Base-by-base conservation (phyloP, 2,113 vertebrate species). In the Theristicus caerulescens region DNA sequence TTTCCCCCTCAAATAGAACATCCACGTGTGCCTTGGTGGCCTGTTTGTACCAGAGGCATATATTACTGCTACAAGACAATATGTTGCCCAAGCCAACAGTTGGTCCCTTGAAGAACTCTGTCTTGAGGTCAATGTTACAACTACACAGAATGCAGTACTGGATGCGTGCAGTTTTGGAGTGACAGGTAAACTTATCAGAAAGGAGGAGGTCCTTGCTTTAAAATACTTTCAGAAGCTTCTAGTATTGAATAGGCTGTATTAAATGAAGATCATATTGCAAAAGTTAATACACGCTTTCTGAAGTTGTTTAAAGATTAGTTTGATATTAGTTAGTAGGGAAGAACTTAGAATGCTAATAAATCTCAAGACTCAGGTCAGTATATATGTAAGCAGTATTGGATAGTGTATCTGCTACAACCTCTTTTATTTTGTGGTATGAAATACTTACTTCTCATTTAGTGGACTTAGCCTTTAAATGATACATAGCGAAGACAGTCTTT, bases 91-190 rank as follows among this genome's bases (percentile, higher is more conserved):
- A 67, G 99, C 99, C 34, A 99, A 99, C 98, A 99, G 99, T 95
- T 99, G 99, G 99, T 99, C 99, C 34, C 98, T 99, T 96, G 99
- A 99, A 96, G 99, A 99, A 82, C 99, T 99, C 31, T 99, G 98
- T 77, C 98, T 99, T 24, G 99, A 99, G 96, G 99, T 99, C 95
- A 99, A 98, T 2, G 99, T 99, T 88, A 99, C 99, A 58, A 98
- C 98, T 4, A 98, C 98, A 1, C 99, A 99, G 97, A 98, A 98
- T 0, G 98, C 99, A 3, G 90, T 98, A 3, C 98, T 99, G 77
- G 99, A 99, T 11, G 99, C 99, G 1, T 99, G 99, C 98, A 99
- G 99, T 97, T 99, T 99, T 15, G 99, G 99, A 89, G 99, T 99
- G 95, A 99, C 99, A 96, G 99, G 99, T 99, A 95, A 97, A 96